Percentiles rank a stretch among this genome's conserved stretches.
Evolutionary conservation across 2,888 invertebrate genomes (phyloP).

Genomic region (Drosophila atroscutellata): DNA sequence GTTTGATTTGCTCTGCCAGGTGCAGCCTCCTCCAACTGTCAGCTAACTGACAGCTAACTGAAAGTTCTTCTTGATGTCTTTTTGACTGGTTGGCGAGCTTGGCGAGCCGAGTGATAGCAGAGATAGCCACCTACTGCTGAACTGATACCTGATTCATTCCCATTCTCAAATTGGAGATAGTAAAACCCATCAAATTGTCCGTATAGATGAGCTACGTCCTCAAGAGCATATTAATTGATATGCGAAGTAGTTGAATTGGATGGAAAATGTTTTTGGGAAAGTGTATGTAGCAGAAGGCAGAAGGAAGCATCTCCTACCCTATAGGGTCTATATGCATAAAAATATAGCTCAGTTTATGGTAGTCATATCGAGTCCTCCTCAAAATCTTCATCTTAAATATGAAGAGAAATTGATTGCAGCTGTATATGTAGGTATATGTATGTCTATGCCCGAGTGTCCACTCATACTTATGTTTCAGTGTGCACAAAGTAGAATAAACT

Average conservation of each 20-base stretch:
- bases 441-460: neutral
- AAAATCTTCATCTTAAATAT: no score
- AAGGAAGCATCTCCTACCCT: neutral
- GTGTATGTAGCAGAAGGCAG: neutral
- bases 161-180: conserved; percentile 19
- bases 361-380: no score
- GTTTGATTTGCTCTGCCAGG: neutral
- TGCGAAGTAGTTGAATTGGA: neutral
- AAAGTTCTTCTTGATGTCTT: conserved; percentile 27
- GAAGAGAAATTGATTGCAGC: neutral
- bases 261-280: neutral
- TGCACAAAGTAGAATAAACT: neutral
- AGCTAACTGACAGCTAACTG: conserved; percentile 29
- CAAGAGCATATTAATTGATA: neutral
- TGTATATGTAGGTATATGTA: no score
- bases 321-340: no score
- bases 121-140: conserved; percentile 25
- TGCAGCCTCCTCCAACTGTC: conserved; percentile 7
- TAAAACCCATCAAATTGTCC: conserved; percentile 10
- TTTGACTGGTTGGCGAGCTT: neutral
- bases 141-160: conserved; percentile 13
- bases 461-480: neutral
- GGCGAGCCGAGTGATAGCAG: conserved; percentile 6
- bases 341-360: no score
- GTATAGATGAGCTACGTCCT: neutral